These are phyloP conservation scores for Drosophila kokeensis DNA, from an alignment of 2,888 invertebrate species.

Conservation along the genomic window DNA sequence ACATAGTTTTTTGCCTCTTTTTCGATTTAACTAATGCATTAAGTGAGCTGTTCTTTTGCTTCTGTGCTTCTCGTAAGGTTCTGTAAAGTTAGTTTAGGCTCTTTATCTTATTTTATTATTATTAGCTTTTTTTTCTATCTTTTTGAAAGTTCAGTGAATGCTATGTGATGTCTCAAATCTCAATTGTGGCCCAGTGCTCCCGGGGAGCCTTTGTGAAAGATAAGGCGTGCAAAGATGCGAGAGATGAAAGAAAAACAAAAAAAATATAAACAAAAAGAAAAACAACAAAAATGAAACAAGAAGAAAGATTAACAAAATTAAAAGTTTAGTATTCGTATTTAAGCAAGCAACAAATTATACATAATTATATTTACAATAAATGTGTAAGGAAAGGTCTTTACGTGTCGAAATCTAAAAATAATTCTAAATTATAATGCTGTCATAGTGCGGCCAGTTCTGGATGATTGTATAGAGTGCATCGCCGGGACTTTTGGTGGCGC, in stretches of 20 bases:
- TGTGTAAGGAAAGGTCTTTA: constrained; percentile 76
- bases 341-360: constrained; percentile 81
- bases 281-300: constrained; percentile 31
- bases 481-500: constrained; percentile 89
- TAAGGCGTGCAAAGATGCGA: constrained; percentile 44
- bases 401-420: constrained; percentile 67
- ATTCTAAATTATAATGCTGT: constrained; percentile 19
- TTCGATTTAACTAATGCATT: constrained; percentile 28
- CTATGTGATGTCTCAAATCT: constrained; percentile 80
- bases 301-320: constrained; percentile 77
- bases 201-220: constrained; percentile 58
- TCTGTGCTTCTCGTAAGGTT: constrained; percentile 53
- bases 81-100: constrained; percentile 73
- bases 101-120: constrained; percentile 24
- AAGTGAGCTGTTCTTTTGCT: constrained; percentile 54
- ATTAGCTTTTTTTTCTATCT: constrained; percentile 6
- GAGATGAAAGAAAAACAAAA: constrained; percentile 52
- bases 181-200: constrained; percentile 74
- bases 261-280: constrained; percentile 21
- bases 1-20: constrained; percentile 29
- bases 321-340: constrained; percentile 78
- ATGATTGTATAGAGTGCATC: constrained; percentile 87
- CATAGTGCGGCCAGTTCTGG: constrained; percentile 89
- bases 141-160: constrained; percentile 62
- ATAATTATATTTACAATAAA: constrained; percentile 80